Base-by-base conservation (phyloP, 2,797 vertebrate species). In the Caiman crocodilus region DNA sequence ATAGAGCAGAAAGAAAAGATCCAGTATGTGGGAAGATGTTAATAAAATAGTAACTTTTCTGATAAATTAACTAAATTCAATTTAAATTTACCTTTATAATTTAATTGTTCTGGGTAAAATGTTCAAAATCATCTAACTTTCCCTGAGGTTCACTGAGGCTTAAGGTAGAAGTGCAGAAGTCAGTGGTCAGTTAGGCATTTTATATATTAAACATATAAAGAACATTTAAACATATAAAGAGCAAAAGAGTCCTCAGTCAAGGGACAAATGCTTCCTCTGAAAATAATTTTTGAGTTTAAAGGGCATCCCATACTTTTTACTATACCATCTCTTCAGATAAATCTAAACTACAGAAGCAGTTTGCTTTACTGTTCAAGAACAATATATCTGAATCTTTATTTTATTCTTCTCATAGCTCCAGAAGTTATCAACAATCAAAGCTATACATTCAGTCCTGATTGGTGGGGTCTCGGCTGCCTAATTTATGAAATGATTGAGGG, bases 401-500 rank as follows among this genome's bases (percentile, higher is more conserved):
- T 42, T 90, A 77, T 95, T 85, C 92, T 63, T 95, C 92, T 85
- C 86, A 11, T 84, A 99, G 99, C 99, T 97, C 99, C 99, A 0
- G 99, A 99, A 97, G 98, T 99, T 85, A 98, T 99, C 96, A 98
- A 98, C 97, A 99, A 99, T 0, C 98, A 99, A 87, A 98, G 98
- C 94, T 99, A 99, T 80, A 98, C 97, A 0, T 98, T 99, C 97
- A 98, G 99, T 94, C 99, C 99, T 0, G 99, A 99, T 96, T 99
- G 99, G 99, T 99, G 99, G 99, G 99, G 99, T 23, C 98, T 99
- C 65, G 99, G 99, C 90, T 99, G 99, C 95, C 97, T 99, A 96
- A 97, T 99, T 82, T 99, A 99, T 85, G 99, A 99, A 97, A 99
- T 99, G 99, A 99, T 99, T 93, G 98, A 99, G 96, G 99, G 99